These are phyloP conservation scores for Siniperca undulata DNA, from an alignment of 2,797 vertebrate species.

Conservation along the genomic window DNA sequence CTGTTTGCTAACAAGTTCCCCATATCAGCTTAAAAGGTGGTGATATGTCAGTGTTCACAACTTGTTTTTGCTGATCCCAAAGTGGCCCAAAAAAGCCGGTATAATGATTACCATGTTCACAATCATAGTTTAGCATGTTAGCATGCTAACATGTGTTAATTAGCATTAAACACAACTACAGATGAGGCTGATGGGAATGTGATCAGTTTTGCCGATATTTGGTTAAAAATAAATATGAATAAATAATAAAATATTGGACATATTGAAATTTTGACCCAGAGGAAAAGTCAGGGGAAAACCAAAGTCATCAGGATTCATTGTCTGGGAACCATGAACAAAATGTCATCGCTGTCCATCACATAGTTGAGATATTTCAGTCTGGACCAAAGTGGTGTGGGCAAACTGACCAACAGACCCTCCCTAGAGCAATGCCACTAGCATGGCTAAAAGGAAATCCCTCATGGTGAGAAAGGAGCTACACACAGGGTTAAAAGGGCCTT, in stretches of 20 bases:
- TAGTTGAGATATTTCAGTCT: background rate
- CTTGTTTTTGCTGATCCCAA: background rate
- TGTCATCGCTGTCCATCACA: background rate
- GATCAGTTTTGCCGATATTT: background rate
- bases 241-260: background rate
- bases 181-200: background rate
- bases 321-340: background rate
- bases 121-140: background rate
- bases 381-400: background rate
- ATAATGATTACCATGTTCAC: background rate
- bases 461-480: conserved; percentile 32
- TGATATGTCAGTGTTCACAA: background rate
- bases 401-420: background rate
- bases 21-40: background rate
- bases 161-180: background rate
- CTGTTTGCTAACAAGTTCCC: background rate
- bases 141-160: background rate
- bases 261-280: background rate
- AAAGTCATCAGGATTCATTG: background rate
- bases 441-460: conserved; percentile 4
- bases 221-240: background rate
- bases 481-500: conserved; percentile 28
- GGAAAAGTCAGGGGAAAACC: background rate
- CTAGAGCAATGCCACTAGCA: too few relatives aligned
- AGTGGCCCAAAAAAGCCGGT: background rate